Evolutionary conservation across 37 sponge, comb jelly and placozoan genomes (phyloP), one percentile per base, ranked within the genome.

Genomic region (Crambe crambe): DNA sequence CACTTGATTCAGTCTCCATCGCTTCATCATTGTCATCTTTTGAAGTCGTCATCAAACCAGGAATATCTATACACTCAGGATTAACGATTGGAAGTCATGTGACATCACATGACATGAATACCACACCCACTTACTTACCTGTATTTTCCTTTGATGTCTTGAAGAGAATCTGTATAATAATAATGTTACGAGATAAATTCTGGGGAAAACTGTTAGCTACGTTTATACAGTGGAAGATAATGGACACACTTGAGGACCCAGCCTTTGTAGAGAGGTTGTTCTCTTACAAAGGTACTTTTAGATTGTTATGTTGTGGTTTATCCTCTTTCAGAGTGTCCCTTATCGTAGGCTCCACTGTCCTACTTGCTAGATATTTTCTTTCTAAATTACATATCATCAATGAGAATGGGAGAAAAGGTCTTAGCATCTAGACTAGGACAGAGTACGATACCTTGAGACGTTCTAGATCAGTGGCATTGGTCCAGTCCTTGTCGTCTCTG

Each of bases 401-500:
- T n/a, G n/a, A n/a, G n/a, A n/a, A n/a, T n/a, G n/a, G n/a, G n/a
- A n/a, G n/a, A n/a, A n/a, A n/a, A n/a, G n/a, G n/a, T n/a, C n/a
- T n/a, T n/a, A n/a, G 9, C 38, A 4, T 10, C 69, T 37, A 36
- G 38, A 62, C 21, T 35, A 6, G 38, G 8, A 68, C 63, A 61
- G 23, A 73, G 25, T 9, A 27, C 0, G 41, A 31, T 47, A 92
- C 92, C 94, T 95, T 95, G 22, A 98, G 86, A 35, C 93, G 69
- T 10, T 89, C 85, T 18, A 98, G 81, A 78, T 91, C 76, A 31
- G 99, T 98, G 54, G 99, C 99, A 12, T 85, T 91, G 25, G 37
- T 72, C 99, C 99, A 98, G 56, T 93, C 96, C 73, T 98, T 98
- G 82, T 98, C 99, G 42, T 93, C 92, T 29, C 99, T 83, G 60